phyloP scores from a whole-genome alignment of 2,113 vertebrate genomes.

The Illadopsis cleaveri region DNA sequence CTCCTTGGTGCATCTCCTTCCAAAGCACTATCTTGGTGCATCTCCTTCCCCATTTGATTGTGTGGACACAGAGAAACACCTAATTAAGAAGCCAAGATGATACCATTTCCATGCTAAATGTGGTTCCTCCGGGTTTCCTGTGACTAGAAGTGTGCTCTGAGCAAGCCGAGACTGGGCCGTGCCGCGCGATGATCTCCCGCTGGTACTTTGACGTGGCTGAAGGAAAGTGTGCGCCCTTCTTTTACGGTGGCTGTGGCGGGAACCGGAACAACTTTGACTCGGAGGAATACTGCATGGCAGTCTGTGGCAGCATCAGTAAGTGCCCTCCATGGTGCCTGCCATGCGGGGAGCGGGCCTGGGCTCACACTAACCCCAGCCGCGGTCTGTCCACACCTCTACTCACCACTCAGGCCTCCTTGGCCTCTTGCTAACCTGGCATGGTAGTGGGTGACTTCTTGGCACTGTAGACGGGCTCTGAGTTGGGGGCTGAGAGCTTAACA shows the following conservation, averaged over 20 bases:
- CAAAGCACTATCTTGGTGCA: background rate
- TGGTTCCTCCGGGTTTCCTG: constrained; percentile 80
- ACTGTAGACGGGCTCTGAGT: background rate
- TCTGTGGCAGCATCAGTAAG: constrained; percentile 98
- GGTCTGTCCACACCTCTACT: constrained; percentile 20
- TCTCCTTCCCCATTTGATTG: rapidly evolving
- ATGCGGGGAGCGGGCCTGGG: constrained; percentile 30
- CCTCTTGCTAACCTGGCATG: constrained; percentile 56
- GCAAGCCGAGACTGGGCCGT: constrained; percentile 93
- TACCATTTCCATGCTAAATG: constrained; percentile 70
- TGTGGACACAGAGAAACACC: background rate
- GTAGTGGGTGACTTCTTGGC: constrained; percentile 4
- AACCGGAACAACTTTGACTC: constrained; percentile 99
- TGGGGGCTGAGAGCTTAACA: background rate
- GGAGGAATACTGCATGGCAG: constrained; percentile 96
- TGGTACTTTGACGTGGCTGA: constrained; percentile 96
- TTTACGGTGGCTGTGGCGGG: constrained; percentile 98
- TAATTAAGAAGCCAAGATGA: background rate
- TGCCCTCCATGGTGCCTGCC: constrained; percentile 64
- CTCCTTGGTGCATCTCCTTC: background rate
- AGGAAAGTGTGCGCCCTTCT: constrained; percentile 92
- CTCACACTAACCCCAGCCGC: constrained; percentile 70
- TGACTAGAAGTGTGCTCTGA: constrained; percentile 97
- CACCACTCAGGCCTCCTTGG: background rate
- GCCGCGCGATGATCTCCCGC: constrained; percentile 94